These are phyloP conservation scores for Ceratotherium simum DNA, from an alignment of 2,113 vertebrate genomes.

Conservation along the genomic window DNA sequence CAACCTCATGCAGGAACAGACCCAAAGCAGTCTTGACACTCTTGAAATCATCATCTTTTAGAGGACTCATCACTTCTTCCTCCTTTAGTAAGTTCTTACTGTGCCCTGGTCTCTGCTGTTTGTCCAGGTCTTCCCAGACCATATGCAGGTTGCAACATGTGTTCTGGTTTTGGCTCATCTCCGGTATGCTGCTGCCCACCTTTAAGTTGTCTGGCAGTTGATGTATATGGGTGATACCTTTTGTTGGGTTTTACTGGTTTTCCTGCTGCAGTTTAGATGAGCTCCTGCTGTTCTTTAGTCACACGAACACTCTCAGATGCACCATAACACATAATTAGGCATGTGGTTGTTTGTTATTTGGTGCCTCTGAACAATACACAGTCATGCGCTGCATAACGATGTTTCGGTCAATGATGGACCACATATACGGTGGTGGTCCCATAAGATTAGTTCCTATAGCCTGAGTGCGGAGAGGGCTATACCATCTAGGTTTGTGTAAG, in stretches of 20 bases:
- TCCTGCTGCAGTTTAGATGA: background rate
- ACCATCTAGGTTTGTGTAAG: no score
- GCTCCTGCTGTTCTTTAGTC: background rate
- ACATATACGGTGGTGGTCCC: no score
- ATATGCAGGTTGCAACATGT: background rate
- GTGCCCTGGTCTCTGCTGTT: background rate
- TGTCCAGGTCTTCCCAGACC: background rate
- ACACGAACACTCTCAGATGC: background rate
- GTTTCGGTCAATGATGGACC: no score
- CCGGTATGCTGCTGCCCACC: background rate
- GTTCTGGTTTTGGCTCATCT: background rate
- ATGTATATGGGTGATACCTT: background rate
- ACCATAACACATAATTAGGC: background rate
- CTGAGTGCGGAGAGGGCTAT: no score
- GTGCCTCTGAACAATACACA: background rate
- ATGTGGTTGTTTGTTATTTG: background rate
- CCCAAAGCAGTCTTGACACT: background rate
- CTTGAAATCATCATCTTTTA: background rate
- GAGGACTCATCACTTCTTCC: background rate
- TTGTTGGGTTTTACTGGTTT: background rate
- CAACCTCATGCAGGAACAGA: background rate
- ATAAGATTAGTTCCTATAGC: no score
- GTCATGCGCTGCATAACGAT: no score
- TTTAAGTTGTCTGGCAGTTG: background rate
- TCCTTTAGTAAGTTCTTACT: background rate